These are phyloP conservation scores for Phthorimaea operculella DNA, from an alignment of 1,140 invertebrate genomes.

Conservation along the genomic window DNA sequence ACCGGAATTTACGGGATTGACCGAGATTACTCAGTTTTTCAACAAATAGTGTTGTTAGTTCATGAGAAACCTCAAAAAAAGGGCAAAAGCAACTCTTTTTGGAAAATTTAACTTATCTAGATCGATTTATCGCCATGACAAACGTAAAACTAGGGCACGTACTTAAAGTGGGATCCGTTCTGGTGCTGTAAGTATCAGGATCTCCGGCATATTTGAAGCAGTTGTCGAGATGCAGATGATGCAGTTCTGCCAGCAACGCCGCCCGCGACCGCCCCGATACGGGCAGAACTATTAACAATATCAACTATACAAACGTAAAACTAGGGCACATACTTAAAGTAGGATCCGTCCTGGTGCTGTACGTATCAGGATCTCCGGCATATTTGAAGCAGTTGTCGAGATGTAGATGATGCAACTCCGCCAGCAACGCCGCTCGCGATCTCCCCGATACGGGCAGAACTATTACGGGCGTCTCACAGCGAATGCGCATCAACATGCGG, in stretches of 20 bases:
- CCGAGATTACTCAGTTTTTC: too few relatives aligned
- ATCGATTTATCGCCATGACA: too few relatives aligned
- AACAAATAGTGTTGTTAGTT: too few relatives aligned
- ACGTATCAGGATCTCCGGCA: slow-evolving; percentile 69
- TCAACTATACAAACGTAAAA: too few relatives aligned
- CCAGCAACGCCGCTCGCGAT: slow-evolving; percentile 80
- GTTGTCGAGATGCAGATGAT: slow-evolving; percentile 83
- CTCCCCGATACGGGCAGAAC: slow-evolving; percentile 87
- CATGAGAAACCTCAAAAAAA: too few relatives aligned
- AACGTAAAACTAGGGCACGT: too few relatives aligned
- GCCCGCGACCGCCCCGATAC: slow-evolving; percentile 83
- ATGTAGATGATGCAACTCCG: slow-evolving; percentile 84
- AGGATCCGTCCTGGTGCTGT: slow-evolving; percentile 61
- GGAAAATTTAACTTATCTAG: too few relatives aligned
- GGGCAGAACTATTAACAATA: slow-evolving; percentile 90
- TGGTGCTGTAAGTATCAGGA: slow-evolving; percentile 68
- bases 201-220: slow-evolving; percentile 72
- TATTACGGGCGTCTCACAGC: slow-evolving; percentile 82
- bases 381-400: slow-evolving; percentile 79
- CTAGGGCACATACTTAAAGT: slow-evolving; percentile 27
- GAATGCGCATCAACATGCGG: slow-evolving; percentile 76
- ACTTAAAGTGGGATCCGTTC: slow-evolving; percentile 35
- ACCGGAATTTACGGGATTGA: too few relatives aligned
- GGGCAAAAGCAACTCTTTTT: too few relatives aligned
- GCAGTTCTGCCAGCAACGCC: slow-evolving; percentile 85